A percentile compares a stretch with the other conserved stretches of the same genome.
phyloP scores from a whole-genome alignment of 1,140 invertebrate species.

The Drosophila littoralis region DNA sequence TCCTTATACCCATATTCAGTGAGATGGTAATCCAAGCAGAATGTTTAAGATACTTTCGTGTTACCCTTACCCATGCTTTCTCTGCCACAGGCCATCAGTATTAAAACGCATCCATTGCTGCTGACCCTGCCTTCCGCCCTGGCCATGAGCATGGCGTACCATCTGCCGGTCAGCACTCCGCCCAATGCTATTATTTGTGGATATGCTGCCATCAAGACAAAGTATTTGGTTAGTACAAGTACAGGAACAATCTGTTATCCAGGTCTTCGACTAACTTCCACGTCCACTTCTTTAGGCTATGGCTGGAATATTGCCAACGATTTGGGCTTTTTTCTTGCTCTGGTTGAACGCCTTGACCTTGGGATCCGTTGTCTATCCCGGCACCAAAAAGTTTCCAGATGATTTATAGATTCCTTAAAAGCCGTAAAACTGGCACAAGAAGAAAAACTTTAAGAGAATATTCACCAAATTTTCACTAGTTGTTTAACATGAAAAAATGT shows the following conservation, averaged over 20 bases:
- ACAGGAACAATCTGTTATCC: background rate
- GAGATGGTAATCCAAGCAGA: conserved; percentile 86
- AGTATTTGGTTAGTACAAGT: conserved; percentile 47
- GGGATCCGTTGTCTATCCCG: conserved; percentile 44
- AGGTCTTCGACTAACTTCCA: background rate
- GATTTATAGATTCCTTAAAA: background rate
- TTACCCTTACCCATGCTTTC: background rate
- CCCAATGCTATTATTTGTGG: conserved; percentile 96
- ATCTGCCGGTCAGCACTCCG: conserved; percentile 89
- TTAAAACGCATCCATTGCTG: conserved; percentile 91
- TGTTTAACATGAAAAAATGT: no score
- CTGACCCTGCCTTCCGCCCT: conserved; percentile 93
- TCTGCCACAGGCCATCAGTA: conserved; percentile 85
- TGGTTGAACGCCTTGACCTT: conserved; percentile 29
- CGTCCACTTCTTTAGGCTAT: conserved; percentile 78
- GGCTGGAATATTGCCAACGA: conserved; percentile 89
- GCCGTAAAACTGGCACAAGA: no score
- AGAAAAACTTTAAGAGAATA: no score
- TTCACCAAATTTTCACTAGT: no score
- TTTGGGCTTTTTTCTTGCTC: conserved; percentile 38
- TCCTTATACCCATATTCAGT: conserved; percentile 90
- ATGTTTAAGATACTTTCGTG: background rate
- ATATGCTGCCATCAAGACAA: conserved; percentile 85
- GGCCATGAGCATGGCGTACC: conserved; percentile 90
- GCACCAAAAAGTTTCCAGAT: conserved; percentile 24